These are phyloP conservation scores for Marronus borbonicus DNA, from an alignment of 2,888 invertebrate species.

Conservation along the genomic window DNA sequence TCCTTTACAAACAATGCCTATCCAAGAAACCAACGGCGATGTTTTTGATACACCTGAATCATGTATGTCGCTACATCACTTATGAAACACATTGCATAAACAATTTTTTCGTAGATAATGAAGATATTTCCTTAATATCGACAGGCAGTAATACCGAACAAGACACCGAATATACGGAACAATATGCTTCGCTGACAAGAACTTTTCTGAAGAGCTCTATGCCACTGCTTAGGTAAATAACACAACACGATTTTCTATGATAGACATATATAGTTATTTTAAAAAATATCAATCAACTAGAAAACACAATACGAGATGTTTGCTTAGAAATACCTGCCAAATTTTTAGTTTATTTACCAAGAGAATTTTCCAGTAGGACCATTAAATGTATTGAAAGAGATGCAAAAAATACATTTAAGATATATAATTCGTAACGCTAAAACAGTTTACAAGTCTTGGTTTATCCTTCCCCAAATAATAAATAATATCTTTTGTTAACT, in stretches of 20 bases:
- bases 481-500: too few relatives aligned
- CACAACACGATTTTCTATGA: not conserved
- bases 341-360: too few relatives aligned
- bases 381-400: too few relatives aligned
- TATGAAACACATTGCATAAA: not conserved
- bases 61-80: conserved; percentile 35
- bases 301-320: too few relatives aligned
- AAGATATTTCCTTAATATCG: conserved; percentile 64
- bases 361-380: too few relatives aligned
- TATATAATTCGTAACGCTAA: too few relatives aligned
- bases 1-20: not conserved
- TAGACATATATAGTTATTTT: too few relatives aligned
- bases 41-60: conserved; percentile 55
- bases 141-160: conserved; percentile 72
- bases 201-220: conserved; percentile 60
- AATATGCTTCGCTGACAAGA: conserved; percentile 67
- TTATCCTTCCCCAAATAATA: too few relatives aligned
- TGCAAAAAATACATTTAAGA: too few relatives aligned
- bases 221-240: conserved; percentile 55
- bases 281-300: too few relatives aligned
- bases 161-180: conserved; percentile 77
- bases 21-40: conserved; percentile 27
- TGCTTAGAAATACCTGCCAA: too few relatives aligned
- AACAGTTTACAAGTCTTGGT: too few relatives aligned
- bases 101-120: conserved; percentile 61